Base-by-base conservation (phyloP, 2,888 invertebrate species). In the Drosophila paramelanica region DNA sequence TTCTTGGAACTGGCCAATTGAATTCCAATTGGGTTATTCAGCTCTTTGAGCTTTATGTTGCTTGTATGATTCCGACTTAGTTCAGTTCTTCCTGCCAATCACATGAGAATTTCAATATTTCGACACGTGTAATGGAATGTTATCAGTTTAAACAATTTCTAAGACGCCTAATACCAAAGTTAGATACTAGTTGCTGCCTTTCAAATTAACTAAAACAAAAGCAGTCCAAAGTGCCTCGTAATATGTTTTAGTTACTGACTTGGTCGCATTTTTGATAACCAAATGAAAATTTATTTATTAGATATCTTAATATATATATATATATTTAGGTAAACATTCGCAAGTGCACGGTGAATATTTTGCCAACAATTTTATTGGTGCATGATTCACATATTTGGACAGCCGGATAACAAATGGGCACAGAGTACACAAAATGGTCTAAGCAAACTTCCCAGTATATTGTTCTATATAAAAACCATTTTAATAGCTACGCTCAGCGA, bases 321-420 rank as follows among this genome's bases (percentile, higher is more conserved):
- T 3, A 3, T 23, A 23, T 23, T 23, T 23, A 23, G 23, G 23
- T 23, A 23, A 23, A 23, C 23, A 23, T 3, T 17, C 5, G 23
- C 23, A 8, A 27, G 43, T 47, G 66, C 33, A 51, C 8, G 13
- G 23, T 43, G 38, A 58, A 51, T 52, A 38, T 38, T 47, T 33
- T 20, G 10, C 45, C 10, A 62, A 41, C n/a, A 67, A 39, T 45
- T 77, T 49, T 38, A 58, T 69, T 60, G 39, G 7, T 20, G 4
- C 11, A 52, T 79, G 84, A 79, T 58, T 84, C 81, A 80, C 43
- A 20, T n/a, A 20, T 46, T 49, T 73, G 14, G 51, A 73, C 81
- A 66, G 66, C 14, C 25, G 56, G 17, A 42, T 51, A 61, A 73
- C 60, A 53, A 56, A 77, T 66, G 39, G 33, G 17, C 45, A 0